Evolutionary conservation across 1,140 invertebrate genomes (phyloP).

Genomic region (Sinella curviseta): DNA sequence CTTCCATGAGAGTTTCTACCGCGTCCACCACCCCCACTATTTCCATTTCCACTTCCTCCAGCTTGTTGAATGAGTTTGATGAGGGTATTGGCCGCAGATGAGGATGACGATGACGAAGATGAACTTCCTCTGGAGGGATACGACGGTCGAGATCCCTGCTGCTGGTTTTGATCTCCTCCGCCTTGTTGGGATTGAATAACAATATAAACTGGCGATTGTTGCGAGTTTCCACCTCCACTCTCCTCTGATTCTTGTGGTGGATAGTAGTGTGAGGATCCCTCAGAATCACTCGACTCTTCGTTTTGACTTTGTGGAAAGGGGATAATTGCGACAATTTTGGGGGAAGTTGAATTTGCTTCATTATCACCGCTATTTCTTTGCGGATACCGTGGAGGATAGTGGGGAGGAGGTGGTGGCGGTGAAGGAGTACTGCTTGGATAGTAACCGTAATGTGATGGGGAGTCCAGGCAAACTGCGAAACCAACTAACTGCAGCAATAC

Average conservation of each 20-base stretch:
- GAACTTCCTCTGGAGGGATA: neutral
- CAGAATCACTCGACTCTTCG: neutral
- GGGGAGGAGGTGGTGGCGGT: neutral
- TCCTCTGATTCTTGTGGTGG: neutral
- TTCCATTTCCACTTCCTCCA: neutral
- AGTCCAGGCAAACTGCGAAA: neutral
- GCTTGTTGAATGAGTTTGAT: slow-evolving; percentile 12
- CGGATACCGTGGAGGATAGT: neutral
- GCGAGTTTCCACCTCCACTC: neutral
- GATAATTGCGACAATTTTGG: neutral
- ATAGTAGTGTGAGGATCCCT: neutral
- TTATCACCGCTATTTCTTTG: neutral
- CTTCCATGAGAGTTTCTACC: neutral
- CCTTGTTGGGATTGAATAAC: neutral
- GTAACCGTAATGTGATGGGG: neutral
- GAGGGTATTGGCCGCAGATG: neutral
- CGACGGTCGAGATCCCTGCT: neutral
- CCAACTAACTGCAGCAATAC: neutral
- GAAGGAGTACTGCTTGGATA: neutral
- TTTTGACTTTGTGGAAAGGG: neutral
- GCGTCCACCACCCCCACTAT: neutral
- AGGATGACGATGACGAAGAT: neutral
- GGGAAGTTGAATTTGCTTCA: neutral
- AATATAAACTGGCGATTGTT: slow-evolving; percentile 5
- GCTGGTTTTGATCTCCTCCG: neutral